Evolutionary conservation across 2,888 invertebrate genomes (phyloP).

Genomic region (Osmoderma eremita): DNA sequence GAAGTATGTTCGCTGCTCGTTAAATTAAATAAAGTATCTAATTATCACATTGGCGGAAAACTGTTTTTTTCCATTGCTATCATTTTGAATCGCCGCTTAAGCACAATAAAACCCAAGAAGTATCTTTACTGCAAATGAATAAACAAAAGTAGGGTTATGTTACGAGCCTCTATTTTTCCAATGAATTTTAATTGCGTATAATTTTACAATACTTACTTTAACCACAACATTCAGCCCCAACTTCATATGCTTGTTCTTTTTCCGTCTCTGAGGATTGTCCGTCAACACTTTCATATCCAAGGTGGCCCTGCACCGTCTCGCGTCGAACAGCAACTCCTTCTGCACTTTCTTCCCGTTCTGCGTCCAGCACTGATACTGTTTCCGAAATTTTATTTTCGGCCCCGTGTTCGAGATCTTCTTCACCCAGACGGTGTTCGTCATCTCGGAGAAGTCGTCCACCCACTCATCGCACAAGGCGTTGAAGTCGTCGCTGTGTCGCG

Average conservation of each 20-base stretch:
- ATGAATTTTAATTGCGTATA: too few relatives aligned
- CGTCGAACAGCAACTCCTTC: slow-evolving; percentile 61
- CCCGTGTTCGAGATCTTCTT: slow-evolving; percentile 63
- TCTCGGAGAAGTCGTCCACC: slow-evolving; percentile 61
- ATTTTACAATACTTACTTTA: slow-evolving; percentile 55
- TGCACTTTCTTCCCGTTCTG: slow-evolving; percentile 58
- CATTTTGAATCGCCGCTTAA: too few relatives aligned
- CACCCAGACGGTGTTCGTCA: slow-evolving; percentile 62
- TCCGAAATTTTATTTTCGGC: slow-evolving; percentile 62
- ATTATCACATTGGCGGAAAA: too few relatives aligned
- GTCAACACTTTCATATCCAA: slow-evolving; percentile 62
- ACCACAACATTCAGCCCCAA: slow-evolving; percentile 61
- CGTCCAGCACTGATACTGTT: slow-evolving; percentile 64
- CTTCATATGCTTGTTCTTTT: slow-evolving; percentile 60
- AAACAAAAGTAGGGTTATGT: too few relatives aligned
- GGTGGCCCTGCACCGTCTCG: slow-evolving; percentile 61
- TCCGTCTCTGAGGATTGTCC: slow-evolving; percentile 59
- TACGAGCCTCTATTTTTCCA: too few relatives aligned
- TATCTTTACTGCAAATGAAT: too few relatives aligned
- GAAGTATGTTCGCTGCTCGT: too few relatives aligned
- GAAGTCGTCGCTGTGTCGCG: slow-evolving; percentile 59
- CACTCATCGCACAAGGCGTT: slow-evolving; percentile 62
- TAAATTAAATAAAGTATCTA: too few relatives aligned
- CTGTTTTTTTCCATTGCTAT: too few relatives aligned
- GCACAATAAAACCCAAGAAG: too few relatives aligned